Percentiles rank a stretch among this genome's conserved stretches.
These are phyloP conservation scores for Cyprinodon brontotheroides DNA, from an alignment of 2,113 vertebrate species.

Conservation along the genomic window DNA sequence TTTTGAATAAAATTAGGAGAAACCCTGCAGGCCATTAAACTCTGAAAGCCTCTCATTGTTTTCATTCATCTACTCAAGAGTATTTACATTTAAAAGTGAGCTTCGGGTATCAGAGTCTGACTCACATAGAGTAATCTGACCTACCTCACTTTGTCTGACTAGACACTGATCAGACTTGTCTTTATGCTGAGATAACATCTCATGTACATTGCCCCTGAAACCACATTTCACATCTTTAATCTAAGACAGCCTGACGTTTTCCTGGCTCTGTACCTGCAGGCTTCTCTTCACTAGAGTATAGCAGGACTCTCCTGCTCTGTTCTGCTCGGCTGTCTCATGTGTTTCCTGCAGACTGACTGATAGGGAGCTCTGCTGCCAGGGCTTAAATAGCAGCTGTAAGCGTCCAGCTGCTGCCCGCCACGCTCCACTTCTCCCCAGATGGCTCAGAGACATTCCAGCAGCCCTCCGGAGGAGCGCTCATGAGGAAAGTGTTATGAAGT, in stretches of 20 bases:
- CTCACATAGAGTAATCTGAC: conserved; percentile 44
- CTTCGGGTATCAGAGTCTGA: conserved; percentile 30
- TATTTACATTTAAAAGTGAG: conserved; percentile 47
- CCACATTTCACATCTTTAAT: conserved; percentile 59
- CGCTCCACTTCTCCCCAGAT: conserved; percentile 83
- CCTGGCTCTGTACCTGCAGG: conserved; percentile 48
- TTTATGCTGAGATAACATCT: conserved; percentile 59
- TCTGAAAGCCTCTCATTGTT: conserved; percentile 23
- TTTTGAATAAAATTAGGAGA: neutral
- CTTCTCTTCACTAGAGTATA: conserved; percentile 12
- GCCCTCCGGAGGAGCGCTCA: conserved; percentile 76
- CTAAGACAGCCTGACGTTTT: conserved; percentile 55
- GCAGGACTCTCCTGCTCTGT: conserved; percentile 40
- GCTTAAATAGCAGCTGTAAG: conserved; percentile 81
- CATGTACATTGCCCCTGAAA: conserved; percentile 65
- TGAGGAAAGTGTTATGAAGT: conserved; percentile 79
- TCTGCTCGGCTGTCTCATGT: conserved; percentile 55
- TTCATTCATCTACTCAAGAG: conserved; percentile 40
- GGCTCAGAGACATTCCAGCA: conserved; percentile 80
- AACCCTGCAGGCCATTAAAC: conserved; percentile 11
- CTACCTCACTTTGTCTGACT: conserved; percentile 45
- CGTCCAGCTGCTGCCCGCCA: conserved; percentile 83
- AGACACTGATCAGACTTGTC: conserved; percentile 37
- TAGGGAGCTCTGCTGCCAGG: conserved; percentile 75
- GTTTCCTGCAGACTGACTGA: conserved; percentile 74